Base-by-base conservation (phyloP, 2,113 vertebrate species). In the Chionomys nivalis region DNA sequence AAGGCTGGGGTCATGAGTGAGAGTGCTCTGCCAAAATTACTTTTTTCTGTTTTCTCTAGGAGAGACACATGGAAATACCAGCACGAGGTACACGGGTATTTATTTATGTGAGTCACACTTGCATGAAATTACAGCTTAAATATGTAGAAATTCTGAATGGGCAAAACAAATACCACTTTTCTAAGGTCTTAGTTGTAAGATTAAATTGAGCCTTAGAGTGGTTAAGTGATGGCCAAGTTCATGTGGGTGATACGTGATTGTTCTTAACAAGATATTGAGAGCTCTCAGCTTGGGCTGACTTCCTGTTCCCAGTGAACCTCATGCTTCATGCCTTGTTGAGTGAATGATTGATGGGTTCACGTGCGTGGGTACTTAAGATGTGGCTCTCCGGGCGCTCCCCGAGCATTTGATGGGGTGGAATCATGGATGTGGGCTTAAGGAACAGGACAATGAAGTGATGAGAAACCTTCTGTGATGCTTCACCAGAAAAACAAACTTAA, bases 391-490 rank as follows among this genome's bases (percentile, higher is more conserved):
- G 68, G 24, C 24, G 12, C 28, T 68, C 28, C 58, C 78, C 1
- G 36, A 47, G 26, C 1, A 33, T 7, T 0, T 1, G 77, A 44
- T 5, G 72, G 13, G 42, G 8, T 19, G 93, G 75, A 42, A 42
- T 23, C 23, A 81, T n/a, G 44, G 17, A 83, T 49, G 49, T 11
- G 26, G 39, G 36, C 42, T 85, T 61, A 68, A 65, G 72, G n/a
- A 70, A 76, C 31, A 91, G 52, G 24, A 77, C 96, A 96, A 97
- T 97, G 61, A 96, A 97, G 91, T 87, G 89, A 10, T 65, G 94
- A 97, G 96, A 96, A 85, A 55, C 95, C 94, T 92, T 97, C 93
- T 93, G 94, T 94, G 73, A 26, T 90, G 73, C 76, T 24, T 31
- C 31, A 61, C 92, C 77, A 92, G 96, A 92, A 94, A 17, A 88